Conservation (phyloP, 2,113 vertebrate species). For the Mesitornis unicolor region DNA sequence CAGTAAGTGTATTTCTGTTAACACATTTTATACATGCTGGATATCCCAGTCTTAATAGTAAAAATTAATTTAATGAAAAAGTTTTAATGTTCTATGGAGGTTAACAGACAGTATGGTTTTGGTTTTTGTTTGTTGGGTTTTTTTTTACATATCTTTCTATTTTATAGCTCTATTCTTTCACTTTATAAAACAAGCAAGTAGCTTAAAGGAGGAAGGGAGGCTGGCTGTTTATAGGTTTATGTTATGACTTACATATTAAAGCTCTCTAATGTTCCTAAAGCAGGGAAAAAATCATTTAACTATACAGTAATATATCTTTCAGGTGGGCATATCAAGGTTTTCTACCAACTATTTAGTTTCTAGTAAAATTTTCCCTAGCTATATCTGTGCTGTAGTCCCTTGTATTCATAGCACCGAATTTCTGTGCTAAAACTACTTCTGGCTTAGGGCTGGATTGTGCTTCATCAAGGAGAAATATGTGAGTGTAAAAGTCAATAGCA, state of each 20-base stretch:
- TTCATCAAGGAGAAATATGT: not conserved
- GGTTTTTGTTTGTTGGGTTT: too few species aligned
- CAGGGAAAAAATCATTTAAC: not conserved
- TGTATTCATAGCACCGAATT: not conserved
- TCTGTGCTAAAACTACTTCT: not conserved
- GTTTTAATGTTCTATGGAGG: too few species aligned
- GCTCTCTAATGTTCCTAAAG: not conserved
- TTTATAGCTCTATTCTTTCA: not conserved
- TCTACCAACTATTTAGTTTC: rapidly evolving
- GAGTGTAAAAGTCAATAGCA: not conserved
- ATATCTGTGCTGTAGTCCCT: not conserved
- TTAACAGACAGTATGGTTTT: too few species aligned
- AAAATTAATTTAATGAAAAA: not conserved
- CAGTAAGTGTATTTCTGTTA: not conserved
- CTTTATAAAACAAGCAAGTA: not conserved
- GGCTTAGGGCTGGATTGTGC: not conserved
- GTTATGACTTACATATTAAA: not conserved
- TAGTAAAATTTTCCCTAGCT: not conserved
- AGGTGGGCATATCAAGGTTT: rapidly evolving
- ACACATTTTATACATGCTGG: rapidly evolving
- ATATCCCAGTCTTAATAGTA: rapidly evolving
- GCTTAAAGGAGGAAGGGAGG: rapidly evolving
- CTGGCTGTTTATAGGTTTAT: not conserved
- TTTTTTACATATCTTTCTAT: not conserved
- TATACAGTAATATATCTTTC: rapidly evolving